phyloP scores from a whole-genome alignment of 2,888 invertebrate genomes.

The Danaus chrysippus region DNA sequence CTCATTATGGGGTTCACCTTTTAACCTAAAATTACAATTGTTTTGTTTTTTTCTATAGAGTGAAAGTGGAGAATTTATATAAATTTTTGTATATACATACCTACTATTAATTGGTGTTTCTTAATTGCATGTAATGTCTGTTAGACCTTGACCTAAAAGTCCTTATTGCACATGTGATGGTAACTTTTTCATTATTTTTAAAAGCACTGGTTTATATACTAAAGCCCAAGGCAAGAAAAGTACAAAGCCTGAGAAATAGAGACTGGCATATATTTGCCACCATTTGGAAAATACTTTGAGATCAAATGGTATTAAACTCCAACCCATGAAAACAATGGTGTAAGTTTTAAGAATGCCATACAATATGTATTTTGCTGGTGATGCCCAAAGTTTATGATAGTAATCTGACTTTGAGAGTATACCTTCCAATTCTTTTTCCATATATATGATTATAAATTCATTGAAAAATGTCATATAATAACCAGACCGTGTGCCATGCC shows the following conservation, averaged over 20 bases:
- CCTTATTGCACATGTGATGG: conserved; percentile 24
- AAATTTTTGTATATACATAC: background rate
- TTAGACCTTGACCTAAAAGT: background rate
- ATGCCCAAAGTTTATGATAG: conserved; percentile 66
- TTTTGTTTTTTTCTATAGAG: too few relatives aligned
- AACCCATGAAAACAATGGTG: conserved; percentile 90
- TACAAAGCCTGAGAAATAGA: conserved; percentile 85
- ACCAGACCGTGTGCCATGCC: conserved; percentile 97
- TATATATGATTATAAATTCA: conserved; percentile 92
- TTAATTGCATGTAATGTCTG: background rate
- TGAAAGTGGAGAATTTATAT: too few relatives aligned
- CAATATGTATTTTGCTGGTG: conserved; percentile 60
- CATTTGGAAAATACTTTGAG: conserved; percentile 84
- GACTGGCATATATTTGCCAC: conserved; percentile 79
- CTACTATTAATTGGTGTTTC: background rate
- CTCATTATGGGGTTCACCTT: too few relatives aligned
- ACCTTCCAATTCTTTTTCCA: conserved; percentile 87
- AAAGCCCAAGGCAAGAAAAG: conserved; percentile 83
- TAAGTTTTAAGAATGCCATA: conserved; percentile 84
- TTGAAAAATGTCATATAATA: conserved; percentile 96
- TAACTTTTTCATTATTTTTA: conserved; percentile 32
- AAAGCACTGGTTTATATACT: conserved; percentile 70
- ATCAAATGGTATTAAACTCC: conserved; percentile 87
- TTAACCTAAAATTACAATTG: too few relatives aligned
- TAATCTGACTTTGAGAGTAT: conserved; percentile 74